phyloP scores from a whole-genome alignment of 1,140 invertebrate species.

The Antheraea mylitta region DNA sequence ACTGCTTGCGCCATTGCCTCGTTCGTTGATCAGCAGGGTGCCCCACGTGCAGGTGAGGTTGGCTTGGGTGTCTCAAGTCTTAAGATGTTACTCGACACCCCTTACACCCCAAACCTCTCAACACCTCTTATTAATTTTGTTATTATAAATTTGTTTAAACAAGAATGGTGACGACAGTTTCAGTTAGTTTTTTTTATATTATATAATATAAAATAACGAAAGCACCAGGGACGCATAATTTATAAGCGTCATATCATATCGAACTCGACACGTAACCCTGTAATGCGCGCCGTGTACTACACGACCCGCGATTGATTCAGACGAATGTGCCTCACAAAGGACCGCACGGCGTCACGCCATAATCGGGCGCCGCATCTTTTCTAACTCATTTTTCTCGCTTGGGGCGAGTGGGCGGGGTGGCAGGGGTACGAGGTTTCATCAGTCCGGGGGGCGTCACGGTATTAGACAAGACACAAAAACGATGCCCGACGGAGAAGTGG shows the following conservation, averaged over 20 bases:
- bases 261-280: slow-evolving; percentile 38
- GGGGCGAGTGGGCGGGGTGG: slow-evolving; percentile 43
- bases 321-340: slow-evolving; percentile 68
- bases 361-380: slow-evolving; percentile 75
- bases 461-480: slow-evolving; percentile 78
- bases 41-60: too few relatives aligned
- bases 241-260: slow-evolving; percentile 17
- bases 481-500: slow-evolving; percentile 61
- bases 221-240: slow-evolving; percentile 25
- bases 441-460: slow-evolving; percentile 64
- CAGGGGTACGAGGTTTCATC: slow-evolving; percentile 49
- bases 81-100: too few relatives aligned
- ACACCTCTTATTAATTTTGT: too few relatives aligned
- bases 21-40: too few relatives aligned
- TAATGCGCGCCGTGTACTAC: slow-evolving; percentile 37
- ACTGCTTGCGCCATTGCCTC: too few relatives aligned
- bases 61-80: too few relatives aligned
- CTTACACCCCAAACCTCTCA: too few relatives aligned
- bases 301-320: slow-evolving; percentile 65
- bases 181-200: too few relatives aligned
- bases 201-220: background rate
- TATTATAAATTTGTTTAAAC: too few relatives aligned
- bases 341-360: slow-evolving; percentile 58
- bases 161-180: too few relatives aligned
- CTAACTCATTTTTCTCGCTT: slow-evolving; percentile 77